These are phyloP conservation scores for Goniozus legneri DNA, from an alignment of 1,140 invertebrate species.

Conservation along the genomic window DNA sequence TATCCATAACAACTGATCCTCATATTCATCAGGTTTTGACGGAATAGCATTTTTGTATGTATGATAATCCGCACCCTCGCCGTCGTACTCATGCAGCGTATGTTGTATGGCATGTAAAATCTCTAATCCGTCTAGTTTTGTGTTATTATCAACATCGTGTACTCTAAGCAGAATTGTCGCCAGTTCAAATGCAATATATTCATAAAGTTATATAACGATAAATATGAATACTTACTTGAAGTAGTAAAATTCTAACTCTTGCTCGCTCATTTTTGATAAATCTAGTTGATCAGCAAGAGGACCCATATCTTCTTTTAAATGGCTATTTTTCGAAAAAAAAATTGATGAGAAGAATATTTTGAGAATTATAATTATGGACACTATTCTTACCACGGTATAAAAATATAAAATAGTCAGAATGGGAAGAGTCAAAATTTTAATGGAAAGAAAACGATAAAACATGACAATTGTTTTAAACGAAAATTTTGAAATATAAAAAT, in stretches of 20 bases:
- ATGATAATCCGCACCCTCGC: conserved; percentile 18
- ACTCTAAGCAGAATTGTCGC: conserved; percentile 58
- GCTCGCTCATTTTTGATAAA: conserved; percentile 64
- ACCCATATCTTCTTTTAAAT: conserved; percentile 71
- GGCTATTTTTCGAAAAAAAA: conserved; percentile 48
- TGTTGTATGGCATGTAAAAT: conserved; percentile 68
- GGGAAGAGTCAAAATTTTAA: no score
- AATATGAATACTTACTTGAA: conserved; percentile 54
- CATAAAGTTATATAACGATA: not conserved
- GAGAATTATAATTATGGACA: not conserved
- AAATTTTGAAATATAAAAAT: not conserved
- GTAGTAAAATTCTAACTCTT: conserved; percentile 71
- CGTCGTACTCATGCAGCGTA: conserved; percentile 56
- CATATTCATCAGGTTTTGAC: not conserved
- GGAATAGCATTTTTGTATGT: not conserved
- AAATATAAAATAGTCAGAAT: not conserved
- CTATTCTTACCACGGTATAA: conserved; percentile 3
- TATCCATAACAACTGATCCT: conserved; percentile 17
- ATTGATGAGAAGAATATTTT: not conserved
- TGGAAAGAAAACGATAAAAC: no score
- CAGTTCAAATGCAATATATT: not conserved
- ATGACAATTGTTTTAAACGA: not conserved
- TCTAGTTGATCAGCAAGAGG: conserved; percentile 56
- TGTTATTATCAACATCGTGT: conserved; percentile 80
- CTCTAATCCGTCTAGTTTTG: conserved; percentile 76